Base-by-base conservation (phyloP, 2,888 invertebrate genomes). In the Leptarthrus brevirostris region DNA sequence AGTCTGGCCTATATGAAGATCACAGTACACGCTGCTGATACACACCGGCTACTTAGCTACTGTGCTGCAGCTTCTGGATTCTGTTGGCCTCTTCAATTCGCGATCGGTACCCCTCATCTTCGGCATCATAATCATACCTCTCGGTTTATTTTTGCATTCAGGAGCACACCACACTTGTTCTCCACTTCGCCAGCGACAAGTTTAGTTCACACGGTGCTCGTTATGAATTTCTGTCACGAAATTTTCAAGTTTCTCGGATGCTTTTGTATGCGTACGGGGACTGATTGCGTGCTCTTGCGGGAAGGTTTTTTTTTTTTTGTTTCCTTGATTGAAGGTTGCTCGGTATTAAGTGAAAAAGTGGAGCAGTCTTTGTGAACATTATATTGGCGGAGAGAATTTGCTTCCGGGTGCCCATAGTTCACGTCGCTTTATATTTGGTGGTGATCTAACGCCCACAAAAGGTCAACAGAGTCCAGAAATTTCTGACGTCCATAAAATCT, bases 211-310 rank as follows among this genome's bases (percentile, higher is more conserved):
- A 82, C 82, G 82, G 81, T 83, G 80, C 81, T 82, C 80, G 80
- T 83, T 83, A 82, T 80, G 82, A 81, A 82, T 83, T 83, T 81
- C 81, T 82, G 82, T 82, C 82, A 82, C 82, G 82, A 82, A 79
- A 82, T 82, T 81, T 82, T 82, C 80, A 81, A 81, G 82, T 82
- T 82, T 77, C 75, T 76, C 74, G 73, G 61, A 76, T 75, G 75
- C 76, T 75, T 74, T 77, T 75, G 74, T 77, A 73, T 75, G 77
- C 74, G 75, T 75, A 75, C 74, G 61, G 54, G 54, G 54, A 73
- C 70, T 73, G 76, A 47, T 73, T 72, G 69, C 73, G 74, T 64
- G 74, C 24, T 75, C 36, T 56, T 58, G 72, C 58, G 72, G 40
- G 24, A 56, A 20, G 14, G 54, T 70, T 66, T 70, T 26, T 3